Conservation (phyloP, 1,140 invertebrate species). For the Popillia japonica region DNA sequence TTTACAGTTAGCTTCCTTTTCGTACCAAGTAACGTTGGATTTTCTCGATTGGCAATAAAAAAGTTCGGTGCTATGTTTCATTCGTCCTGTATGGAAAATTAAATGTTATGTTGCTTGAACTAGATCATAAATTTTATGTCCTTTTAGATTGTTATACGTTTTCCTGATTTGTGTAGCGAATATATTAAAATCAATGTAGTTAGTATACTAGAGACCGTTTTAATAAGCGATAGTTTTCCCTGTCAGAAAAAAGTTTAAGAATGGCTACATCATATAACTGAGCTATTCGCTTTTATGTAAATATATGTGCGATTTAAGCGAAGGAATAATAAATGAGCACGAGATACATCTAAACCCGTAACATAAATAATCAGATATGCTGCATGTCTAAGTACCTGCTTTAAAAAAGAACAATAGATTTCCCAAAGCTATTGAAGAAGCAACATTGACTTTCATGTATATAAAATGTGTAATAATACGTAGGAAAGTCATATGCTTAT, state of each 20-base stretch:
- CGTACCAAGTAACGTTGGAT: not conserved
- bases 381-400: too few species aligned
- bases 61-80: not conserved
- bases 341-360: too few species aligned
- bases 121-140: not conserved
- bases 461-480: too few species aligned
- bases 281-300: not conserved
- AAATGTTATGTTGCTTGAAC: not conserved
- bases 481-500: too few species aligned
- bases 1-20: slow-evolving; percentile 11
- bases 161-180: not conserved
- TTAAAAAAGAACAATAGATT: too few species aligned
- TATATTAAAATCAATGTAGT: not conserved
- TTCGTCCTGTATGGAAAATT: not conserved
- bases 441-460: too few species aligned
- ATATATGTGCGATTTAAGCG: not conserved
- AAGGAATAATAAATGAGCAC: not conserved
- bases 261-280: not conserved
- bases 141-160: not conserved
- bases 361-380: too few species aligned
- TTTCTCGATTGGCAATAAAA: not conserved
- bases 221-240: not conserved
- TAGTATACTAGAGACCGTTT: not conserved
- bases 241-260: not conserved
- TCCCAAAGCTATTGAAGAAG: too few species aligned